These are phyloP conservation scores for Cylas formicarius DNA, from an alignment of 1,140 invertebrate genomes.

Conservation along the genomic window DNA sequence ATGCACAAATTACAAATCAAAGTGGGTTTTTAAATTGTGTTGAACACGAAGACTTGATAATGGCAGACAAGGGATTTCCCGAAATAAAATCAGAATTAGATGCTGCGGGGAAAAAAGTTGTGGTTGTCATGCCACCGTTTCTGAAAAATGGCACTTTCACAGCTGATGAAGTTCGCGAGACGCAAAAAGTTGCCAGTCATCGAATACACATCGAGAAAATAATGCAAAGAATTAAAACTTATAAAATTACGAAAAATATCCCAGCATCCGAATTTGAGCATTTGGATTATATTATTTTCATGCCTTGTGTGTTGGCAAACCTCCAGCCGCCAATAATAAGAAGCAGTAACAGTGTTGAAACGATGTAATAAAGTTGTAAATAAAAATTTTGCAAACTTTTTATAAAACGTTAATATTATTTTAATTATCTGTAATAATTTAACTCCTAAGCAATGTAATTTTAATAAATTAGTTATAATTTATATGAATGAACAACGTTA, in stretches of 20 bases:
- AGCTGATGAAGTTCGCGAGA: conserved; percentile 29
- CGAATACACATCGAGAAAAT: conserved; percentile 37
- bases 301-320: too few species aligned
- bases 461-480: too few species aligned
- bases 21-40: conserved; percentile 39
- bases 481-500: too few species aligned
- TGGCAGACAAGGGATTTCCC: conserved; percentile 41
- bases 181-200: conserved; percentile 34
- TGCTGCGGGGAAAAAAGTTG: conserved; percentile 16
- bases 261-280: conserved; percentile 3
- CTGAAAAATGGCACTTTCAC: conserved; percentile 25
- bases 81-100: conserved; percentile 6
- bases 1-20: conserved; percentile 37
- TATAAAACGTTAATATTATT: too few species aligned
- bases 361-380: too few species aligned
- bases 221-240: conserved; percentile 28
- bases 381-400: too few species aligned
- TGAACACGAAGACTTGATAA: conserved; percentile 38
- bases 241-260: conserved; percentile 23
- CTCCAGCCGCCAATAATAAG: too few species aligned
- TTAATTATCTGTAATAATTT: too few species aligned
- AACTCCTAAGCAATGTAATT: too few species aligned
- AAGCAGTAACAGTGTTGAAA: too few species aligned
- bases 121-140: conserved; percentile 36
- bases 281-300: too few species aligned